These are phyloP conservation scores for Pseudorasbora parva DNA, from an alignment of 2,113 vertebrate genomes.

Conservation along the genomic window DNA sequence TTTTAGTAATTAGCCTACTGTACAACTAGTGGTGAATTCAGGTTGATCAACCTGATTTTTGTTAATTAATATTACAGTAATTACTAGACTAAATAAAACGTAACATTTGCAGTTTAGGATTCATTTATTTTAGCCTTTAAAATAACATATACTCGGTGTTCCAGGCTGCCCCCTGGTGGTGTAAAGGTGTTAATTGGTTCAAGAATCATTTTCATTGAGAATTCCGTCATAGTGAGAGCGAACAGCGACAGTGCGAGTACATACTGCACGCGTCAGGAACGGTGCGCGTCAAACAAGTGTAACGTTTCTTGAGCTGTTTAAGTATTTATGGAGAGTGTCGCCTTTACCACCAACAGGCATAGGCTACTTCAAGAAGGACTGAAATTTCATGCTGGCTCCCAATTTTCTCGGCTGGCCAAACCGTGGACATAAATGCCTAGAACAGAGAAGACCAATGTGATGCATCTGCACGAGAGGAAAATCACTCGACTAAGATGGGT, in stretches of 20 bases:
- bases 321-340: slow-evolving; percentile 59
- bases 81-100: not conserved
- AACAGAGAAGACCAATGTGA: slow-evolving; percentile 78
- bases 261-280: slow-evolving; percentile 47
- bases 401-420: slow-evolving; percentile 63
- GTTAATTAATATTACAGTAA: not conserved
- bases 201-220: slow-evolving; percentile 13
- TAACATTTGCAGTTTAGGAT: not conserved
- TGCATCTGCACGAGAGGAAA: slow-evolving; percentile 76
- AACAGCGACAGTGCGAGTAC: slow-evolving; percentile 44
- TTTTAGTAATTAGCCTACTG: too few relatives aligned
- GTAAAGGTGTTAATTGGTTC: not conserved
- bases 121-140: too few relatives aligned
- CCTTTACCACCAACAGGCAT: slow-evolving; percentile 45
- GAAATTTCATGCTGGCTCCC: slow-evolving; percentile 71
- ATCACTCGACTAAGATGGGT: slow-evolving; percentile 85
- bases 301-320: slow-evolving; percentile 44
- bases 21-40: too few relatives aligned
- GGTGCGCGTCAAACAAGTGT: slow-evolving; percentile 20
- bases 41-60: too few relatives aligned
- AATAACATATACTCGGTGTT: too few relatives aligned
- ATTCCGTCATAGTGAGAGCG: slow-evolving; percentile 45
- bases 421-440: slow-evolving; percentile 80
- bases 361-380: slow-evolving; percentile 50
- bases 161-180: slow-evolving; percentile 45